phyloP scores from a whole-genome alignment of 2,113 vertebrate genomes.

The Eira barbara region DNA sequence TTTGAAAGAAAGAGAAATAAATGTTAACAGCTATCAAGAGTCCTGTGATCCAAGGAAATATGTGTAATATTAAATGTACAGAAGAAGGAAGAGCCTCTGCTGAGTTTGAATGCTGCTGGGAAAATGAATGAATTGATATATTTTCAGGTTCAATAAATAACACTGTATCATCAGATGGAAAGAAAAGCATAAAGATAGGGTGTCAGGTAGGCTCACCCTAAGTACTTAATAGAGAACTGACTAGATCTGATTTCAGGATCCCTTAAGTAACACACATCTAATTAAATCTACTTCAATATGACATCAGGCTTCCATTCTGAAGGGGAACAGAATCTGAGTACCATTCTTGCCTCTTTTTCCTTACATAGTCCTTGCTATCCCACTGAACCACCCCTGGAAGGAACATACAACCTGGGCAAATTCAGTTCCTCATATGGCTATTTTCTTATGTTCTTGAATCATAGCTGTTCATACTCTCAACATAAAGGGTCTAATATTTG shows the following conservation, averaged over 20 bases:
- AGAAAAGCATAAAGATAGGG: not conserved
- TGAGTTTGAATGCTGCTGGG: not conserved
- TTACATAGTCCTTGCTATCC: not conserved
- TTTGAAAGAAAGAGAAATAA: not conserved
- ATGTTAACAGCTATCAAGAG: not conserved
- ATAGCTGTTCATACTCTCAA: constrained; percentile 11
- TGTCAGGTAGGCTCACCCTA: not conserved
- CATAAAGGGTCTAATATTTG: constrained; percentile 21
- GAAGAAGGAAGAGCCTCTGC: not conserved
- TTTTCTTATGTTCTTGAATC: not conserved
- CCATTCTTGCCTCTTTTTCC: not conserved
- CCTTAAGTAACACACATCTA: not conserved
- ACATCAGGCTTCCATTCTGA: not conserved
- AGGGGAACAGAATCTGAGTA: not conserved
- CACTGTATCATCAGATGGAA: not conserved
- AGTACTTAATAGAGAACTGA: not conserved
- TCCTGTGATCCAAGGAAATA: not conserved
- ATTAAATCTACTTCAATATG: not conserved
- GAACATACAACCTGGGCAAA: not conserved
- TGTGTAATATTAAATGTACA: not conserved
- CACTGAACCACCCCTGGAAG: not conserved
- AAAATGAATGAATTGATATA: not conserved
- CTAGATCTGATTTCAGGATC: not conserved
- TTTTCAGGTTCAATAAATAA: not conserved
- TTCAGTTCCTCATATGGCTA: not conserved